A percentile compares a stretch with the other conserved stretches of the same genome.
Conservation (phyloP, 2,888 invertebrate genomes). For the Drosophila borborema region DNA sequence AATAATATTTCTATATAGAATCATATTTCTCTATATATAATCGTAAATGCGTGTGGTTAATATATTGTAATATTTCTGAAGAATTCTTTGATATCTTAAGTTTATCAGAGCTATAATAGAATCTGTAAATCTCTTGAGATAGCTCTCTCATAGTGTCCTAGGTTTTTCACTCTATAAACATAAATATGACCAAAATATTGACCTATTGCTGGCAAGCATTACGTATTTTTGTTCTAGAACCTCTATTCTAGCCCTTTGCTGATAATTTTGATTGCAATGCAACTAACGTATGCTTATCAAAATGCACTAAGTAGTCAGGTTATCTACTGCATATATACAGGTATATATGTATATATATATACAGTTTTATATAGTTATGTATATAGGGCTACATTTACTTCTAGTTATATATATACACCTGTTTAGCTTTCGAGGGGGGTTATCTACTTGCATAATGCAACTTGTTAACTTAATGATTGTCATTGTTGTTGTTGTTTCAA, state of each 20-base stretch:
- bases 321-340: conserved; percentile 5
- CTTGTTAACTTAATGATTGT: conserved; percentile 6
- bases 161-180: neutral
- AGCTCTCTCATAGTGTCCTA: neutral
- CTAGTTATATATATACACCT: conserved; percentile 5
- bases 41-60: neutral
- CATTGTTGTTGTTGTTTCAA: neutral
- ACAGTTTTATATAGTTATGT: neutral
- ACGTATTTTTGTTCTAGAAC: conserved; percentile 6
- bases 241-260: neutral
- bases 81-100: neutral
- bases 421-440: conserved; percentile 22
- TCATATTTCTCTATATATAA: neutral
- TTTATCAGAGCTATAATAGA: neutral
- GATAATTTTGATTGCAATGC: conserved; percentile 13
- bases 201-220: conserved; percentile 25
- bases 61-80: neutral
- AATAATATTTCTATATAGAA: neutral
- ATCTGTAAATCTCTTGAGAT: neutral
- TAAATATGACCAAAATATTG: conserved; percentile 14
- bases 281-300: conserved; percentile 21
- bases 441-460: conserved; percentile 36
- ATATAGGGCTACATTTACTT: neutral
- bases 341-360: neutral
- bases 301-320: neutral